Evolutionary conservation across 1,140 invertebrate genomes (phyloP).

Genomic region (Tetragonula clypearis): DNA sequence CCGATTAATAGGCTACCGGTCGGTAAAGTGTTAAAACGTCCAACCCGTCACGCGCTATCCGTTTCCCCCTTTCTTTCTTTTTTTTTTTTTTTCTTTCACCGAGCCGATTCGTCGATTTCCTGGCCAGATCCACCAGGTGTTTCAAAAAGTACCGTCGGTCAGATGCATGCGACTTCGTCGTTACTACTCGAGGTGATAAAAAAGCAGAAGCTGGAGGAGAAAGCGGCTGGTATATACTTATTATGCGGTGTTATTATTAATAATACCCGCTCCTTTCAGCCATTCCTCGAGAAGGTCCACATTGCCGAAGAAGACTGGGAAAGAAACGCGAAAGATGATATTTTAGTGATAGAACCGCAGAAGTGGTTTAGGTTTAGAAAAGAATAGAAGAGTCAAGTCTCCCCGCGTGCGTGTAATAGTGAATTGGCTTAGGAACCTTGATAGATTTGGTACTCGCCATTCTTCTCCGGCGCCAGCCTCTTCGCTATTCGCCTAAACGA

Average conservation of each 20-base stretch:
- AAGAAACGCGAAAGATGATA: constrained; percentile 51
- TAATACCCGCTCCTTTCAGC: constrained; percentile 80
- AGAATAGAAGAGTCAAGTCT: too few species aligned
- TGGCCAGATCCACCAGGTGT: too few species aligned
- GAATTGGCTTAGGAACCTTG: constrained; percentile 72
- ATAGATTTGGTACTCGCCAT: constrained; percentile 80
- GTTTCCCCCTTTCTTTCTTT: too few species aligned
- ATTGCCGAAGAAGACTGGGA: constrained; percentile 78
- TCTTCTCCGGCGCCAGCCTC: constrained; percentile 78
- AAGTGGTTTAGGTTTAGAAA: constrained; percentile 5
- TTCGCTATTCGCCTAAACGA: constrained; percentile 77
- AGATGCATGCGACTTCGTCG: too few species aligned
- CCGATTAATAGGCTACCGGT: too few species aligned
- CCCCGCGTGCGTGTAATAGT: constrained; percentile 55
- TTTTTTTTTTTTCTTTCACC: too few species aligned
- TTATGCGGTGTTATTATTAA: constrained; percentile 50
- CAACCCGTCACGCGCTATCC: too few species aligned
- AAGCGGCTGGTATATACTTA: constrained; percentile 8
- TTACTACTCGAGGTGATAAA: too few species aligned
- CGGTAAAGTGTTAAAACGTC: too few species aligned
- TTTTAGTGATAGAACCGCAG: constrained; percentile 44
- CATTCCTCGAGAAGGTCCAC: constrained; percentile 78
- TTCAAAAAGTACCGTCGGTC: too few species aligned
- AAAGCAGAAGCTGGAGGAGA: too few species aligned
- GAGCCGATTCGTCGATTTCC: too few species aligned